Base-by-base conservation (phyloP, 2,113 vertebrate genomes). In the Catharus bicknelli region DNA sequence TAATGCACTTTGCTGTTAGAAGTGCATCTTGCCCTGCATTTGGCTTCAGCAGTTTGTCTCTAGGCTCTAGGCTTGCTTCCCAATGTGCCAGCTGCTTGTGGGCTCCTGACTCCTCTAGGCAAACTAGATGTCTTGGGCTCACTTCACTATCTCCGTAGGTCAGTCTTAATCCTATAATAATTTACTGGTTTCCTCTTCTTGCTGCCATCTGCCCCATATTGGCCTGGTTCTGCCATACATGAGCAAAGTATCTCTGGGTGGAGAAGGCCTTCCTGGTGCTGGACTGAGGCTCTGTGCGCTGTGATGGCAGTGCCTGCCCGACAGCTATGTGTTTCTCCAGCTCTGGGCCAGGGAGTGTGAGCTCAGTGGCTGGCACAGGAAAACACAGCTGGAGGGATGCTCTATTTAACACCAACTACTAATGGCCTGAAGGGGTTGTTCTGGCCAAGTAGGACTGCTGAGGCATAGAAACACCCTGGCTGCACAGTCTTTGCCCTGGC, bases 391-490 rank as follows among this genome's bases (percentile, higher is more conserved):
- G 93, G 77, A 95, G 79, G 79, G 88, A 93, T 88, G 43, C 92
- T 96, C 83, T 95, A 14, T 70, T 94, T 95, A 53, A 93, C 61
- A 73, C 76, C 1, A 23, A 36, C 83, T 96, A 21, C 83, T 88
- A 74, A 88, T 9, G 7, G 68, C 80, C 88, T 1, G 4, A 68
- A 91, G 86, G 76, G 82, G 43, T 63, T 86, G 51, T 75, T 91
- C 94, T 70, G 36, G 87, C 90, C 93, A 91, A 94, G 84, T 83
- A 90, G 90, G 59, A 74, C 72, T 91, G 90, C 90, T 90, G 78
- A 95, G 72, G 57, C 72, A 85, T n/a, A 90, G 82, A 74, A 94
- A 94, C 72, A 89, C 67, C 58, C 79, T 89, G 84, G 82, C 81
- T 86, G 62, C 76, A 67, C 3, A 89, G 78, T 68, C 67, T 95